These are phyloP conservation scores for Nephrotoma flavescens DNA, from an alignment of 2,888 invertebrate genomes.

Conservation along the genomic window DNA sequence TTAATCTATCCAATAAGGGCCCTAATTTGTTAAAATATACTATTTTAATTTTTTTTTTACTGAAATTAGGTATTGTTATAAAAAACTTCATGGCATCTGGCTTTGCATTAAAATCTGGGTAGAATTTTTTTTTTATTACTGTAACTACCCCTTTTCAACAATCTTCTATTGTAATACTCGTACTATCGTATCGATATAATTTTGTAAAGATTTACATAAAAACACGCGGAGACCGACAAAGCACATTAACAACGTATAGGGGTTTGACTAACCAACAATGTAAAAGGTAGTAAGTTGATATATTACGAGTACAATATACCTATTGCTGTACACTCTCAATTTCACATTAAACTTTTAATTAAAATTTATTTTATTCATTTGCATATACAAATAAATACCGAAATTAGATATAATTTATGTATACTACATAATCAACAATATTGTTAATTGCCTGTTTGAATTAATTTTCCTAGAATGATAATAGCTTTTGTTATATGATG, in stretches of 20 bases:
- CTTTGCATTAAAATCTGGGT: background rate
- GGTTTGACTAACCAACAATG: background rate
- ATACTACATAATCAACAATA: background rate
- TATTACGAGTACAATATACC: background rate
- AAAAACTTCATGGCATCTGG: background rate
- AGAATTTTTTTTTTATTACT: background rate
- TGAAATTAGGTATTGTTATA: background rate
- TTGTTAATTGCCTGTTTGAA: background rate
- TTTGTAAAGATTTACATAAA: background rate
- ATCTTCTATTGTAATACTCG: background rate
- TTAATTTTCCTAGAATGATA: background rate
- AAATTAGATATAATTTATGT: background rate
- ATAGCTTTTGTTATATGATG: background rate
- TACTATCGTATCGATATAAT: background rate
- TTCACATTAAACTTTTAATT: background rate
- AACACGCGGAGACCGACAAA: background rate
- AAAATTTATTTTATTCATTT: background rate
- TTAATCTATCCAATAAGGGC: background rate
- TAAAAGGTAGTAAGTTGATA: background rate
- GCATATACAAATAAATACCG: background rate
- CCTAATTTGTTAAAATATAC: background rate
- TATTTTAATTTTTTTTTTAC: background rate
- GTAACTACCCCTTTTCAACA: background rate
- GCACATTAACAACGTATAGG: background rate
- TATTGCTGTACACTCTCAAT: background rate